These are phyloP conservation scores for Agrilus mali DNA, from an alignment of 2,888 invertebrate genomes.

Conservation along the genomic window DNA sequence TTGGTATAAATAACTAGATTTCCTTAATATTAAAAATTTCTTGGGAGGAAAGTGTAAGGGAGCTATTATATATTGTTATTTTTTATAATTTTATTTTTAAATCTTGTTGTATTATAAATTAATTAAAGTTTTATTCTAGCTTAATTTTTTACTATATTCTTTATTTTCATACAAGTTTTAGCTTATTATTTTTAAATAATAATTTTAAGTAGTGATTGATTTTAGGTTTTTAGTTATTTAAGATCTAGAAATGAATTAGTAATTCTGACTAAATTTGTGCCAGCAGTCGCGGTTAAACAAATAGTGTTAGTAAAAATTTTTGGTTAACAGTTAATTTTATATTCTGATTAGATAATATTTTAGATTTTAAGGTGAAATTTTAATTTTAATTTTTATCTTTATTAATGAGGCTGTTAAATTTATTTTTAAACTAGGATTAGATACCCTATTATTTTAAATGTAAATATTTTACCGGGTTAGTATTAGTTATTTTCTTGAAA, in stretches of 20 bases:
- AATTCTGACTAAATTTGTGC: slow-evolving; percentile 53
- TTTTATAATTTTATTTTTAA: too few species aligned
- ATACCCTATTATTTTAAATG: slow-evolving; percentile 51
- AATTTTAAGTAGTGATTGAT: slow-evolving; percentile 37
- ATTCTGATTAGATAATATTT: slow-evolving; percentile 27
- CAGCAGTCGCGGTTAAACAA: slow-evolving; percentile 61
- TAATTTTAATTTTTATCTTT: slow-evolving; percentile 27
- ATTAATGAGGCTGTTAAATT: slow-evolving; percentile 34
- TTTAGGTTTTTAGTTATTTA: slow-evolving; percentile 47
- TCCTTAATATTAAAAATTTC: too few species aligned
- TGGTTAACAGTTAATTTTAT: slow-evolving; percentile 32
- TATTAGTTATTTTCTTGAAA: slow-evolving; percentile 48
- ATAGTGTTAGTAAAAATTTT: slow-evolving; percentile 43
- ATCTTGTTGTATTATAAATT: too few species aligned
- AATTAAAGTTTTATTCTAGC: slow-evolving; percentile 40
- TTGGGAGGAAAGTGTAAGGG: too few species aligned
- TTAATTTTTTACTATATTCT: slow-evolving; percentile 37
- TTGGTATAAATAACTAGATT: too few species aligned
- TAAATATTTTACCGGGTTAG: slow-evolving; percentile 39
- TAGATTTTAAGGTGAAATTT: slow-evolving; percentile 47
- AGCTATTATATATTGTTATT: too few species aligned
- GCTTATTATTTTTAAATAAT: slow-evolving; percentile 35
- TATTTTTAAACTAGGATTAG: slow-evolving; percentile 50
- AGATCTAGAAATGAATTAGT: slow-evolving; percentile 44
- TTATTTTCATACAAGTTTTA: slow-evolving; percentile 45